A percentile compares a stretch with the other conserved stretches of the same genome.
Evolutionary conservation across 2,113 vertebrate species (phyloP).

Genomic region (Stomatorhinus ivindoensis): DNA sequence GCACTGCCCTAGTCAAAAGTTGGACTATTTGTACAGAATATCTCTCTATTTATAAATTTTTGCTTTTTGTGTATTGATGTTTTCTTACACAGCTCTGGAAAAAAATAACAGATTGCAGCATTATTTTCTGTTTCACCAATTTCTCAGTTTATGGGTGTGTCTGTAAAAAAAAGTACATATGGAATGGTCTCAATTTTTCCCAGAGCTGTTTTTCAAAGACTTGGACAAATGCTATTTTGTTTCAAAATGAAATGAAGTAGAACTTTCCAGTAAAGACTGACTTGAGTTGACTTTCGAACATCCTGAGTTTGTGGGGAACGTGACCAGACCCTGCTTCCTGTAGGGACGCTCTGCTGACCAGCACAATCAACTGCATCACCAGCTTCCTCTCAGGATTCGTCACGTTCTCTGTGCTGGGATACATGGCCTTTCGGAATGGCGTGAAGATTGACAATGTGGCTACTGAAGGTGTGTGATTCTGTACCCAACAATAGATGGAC

Average conservation of each 20-base stretch:
- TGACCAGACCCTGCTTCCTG: constrained; percentile 26
- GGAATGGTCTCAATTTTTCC: not conserved
- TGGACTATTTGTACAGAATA: not conserved
- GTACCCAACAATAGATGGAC: not conserved
- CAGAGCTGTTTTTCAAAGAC: not conserved
- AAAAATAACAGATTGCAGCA: not conserved
- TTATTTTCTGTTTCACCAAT: not conserved
- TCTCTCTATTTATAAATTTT: not conserved
- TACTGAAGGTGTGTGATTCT: constrained; percentile 73
- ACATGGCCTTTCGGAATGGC: constrained; percentile 86
- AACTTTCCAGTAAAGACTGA: not conserved
- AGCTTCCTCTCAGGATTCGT: constrained; percentile 97
- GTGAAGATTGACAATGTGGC: constrained; percentile 88
- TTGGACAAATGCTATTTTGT: not conserved
- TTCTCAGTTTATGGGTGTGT: not conserved
- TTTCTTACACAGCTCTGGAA: not conserved
- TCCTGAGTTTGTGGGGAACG: constrained; percentile 14
- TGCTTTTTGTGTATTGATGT: not conserved
- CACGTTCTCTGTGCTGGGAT: constrained; percentile 94
- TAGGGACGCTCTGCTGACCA: constrained; percentile 92
- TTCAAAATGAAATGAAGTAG: not conserved
- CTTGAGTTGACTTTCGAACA: not conserved
- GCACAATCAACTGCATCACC: constrained; percentile 92
- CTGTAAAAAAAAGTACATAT: not conserved
- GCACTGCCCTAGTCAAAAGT: not conserved